Conservation (phyloP, 2,113 vertebrate species). For the Tichodroma muraria region DNA sequence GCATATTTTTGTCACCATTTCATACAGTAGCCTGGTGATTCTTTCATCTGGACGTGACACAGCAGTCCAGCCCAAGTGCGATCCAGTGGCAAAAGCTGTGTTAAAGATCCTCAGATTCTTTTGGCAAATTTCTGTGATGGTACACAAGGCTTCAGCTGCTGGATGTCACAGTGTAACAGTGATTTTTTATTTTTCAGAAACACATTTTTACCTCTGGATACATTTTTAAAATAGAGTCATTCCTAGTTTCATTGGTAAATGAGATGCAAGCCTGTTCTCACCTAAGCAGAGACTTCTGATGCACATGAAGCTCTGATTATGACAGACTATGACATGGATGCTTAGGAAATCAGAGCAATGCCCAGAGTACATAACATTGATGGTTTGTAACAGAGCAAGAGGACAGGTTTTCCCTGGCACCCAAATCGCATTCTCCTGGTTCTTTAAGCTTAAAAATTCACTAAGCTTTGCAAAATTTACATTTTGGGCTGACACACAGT, state of each 20-base stretch:
- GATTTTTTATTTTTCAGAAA: not conserved
- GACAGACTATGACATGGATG: not conserved
- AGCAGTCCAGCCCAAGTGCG: not conserved
- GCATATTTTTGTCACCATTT: not conserved
- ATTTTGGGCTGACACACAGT: not conserved
- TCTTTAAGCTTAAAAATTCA: not conserved
- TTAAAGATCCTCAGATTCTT: not conserved
- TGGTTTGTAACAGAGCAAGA: not conserved
- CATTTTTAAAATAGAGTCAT: not conserved
- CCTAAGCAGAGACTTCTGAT: not conserved
- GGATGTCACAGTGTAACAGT: not conserved
- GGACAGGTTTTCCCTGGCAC: not conserved
- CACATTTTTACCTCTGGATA: not conserved
- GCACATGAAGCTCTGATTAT: not conserved
- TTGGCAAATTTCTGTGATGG: not conserved
- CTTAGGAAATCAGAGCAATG: not conserved
- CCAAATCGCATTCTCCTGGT: not conserved
- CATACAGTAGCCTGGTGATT: not conserved
- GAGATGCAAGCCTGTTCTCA: not conserved
- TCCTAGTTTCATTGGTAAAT: not conserved
- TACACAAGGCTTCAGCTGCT: not conserved
- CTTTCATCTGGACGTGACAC: not conserved
- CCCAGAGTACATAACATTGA: accelerated
- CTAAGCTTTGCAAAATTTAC: not conserved
- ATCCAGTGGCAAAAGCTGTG: not conserved